Conservation (phyloP, 2,888 invertebrate genomes). For the Drosophila mulleri region DNA sequence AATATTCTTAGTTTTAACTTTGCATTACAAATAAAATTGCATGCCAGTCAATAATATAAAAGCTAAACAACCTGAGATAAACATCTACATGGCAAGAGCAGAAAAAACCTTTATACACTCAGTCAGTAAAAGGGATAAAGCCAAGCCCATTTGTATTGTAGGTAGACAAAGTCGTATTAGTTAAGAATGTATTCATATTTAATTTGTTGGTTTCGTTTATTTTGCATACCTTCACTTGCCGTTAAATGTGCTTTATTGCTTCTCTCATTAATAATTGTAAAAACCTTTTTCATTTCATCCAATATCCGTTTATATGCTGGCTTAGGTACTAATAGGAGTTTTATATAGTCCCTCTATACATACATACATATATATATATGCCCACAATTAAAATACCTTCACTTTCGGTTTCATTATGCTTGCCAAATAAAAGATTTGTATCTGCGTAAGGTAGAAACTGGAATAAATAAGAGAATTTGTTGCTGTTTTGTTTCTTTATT, state of each 20-base stretch:
- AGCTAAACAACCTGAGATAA: not conserved
- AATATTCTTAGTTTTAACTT: too few relatives aligned
- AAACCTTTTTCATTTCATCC: conserved; percentile 14
- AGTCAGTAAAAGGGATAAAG: not conserved
- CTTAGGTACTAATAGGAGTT: not conserved
- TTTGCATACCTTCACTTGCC: not conserved
- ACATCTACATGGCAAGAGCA: not conserved
- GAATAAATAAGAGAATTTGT: conserved; percentile 64
- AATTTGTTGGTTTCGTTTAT: not conserved
- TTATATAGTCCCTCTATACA: not conserved
- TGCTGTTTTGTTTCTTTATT: conserved; percentile 31
- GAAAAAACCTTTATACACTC: not conserved
- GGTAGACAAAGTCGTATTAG: not conserved
- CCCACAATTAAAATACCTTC: conserved; percentile 70
- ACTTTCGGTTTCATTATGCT: conserved; percentile 69
- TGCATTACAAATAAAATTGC: not conserved
- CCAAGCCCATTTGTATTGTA: not conserved
- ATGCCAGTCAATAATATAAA: not conserved
- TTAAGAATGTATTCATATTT: conserved; percentile 1
- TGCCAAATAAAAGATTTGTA: conserved; percentile 64
- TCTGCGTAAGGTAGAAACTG: conserved; percentile 60
- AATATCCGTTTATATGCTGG: conserved; percentile 29
- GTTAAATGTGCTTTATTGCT: not conserved
- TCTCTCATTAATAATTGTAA: conserved; percentile 2
- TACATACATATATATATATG: conserved; percentile 14